A percentile compares a stretch with the other conserved stretches of the same genome.
Conservation (phyloP, 1,140 invertebrate genomes). For the Aphelinus atriplicis region DNA sequence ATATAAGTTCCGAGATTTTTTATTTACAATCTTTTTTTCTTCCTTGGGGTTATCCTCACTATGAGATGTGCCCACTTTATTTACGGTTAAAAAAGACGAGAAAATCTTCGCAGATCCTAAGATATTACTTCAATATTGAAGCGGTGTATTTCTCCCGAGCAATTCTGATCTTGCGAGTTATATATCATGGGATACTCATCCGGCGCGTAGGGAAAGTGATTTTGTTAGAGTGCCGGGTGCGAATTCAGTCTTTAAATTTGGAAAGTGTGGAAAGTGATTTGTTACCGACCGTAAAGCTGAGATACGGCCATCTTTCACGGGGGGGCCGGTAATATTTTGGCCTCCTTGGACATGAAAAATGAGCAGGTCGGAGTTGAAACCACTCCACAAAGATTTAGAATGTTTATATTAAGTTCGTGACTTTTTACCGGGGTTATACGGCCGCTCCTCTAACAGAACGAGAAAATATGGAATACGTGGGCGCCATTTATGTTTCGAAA, state of each 20-base stretch:
- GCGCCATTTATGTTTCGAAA: not conserved
- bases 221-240: slow-evolving; percentile 5
- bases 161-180: no score
- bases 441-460: not conserved
- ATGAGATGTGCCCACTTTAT: no score
- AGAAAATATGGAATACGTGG: slow-evolving; percentile 10
- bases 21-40: no score
- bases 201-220: slow-evolving; percentile 2
- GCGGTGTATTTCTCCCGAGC: no score
- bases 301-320: slow-evolving; percentile 33
- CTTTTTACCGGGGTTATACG: slow-evolving; percentile 12
- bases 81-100: no score
- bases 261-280: slow-evolving; percentile 32
- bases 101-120: no score
- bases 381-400: slow-evolving; percentile 34
- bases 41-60: no score
- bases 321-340: slow-evolving; percentile 13
- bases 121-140: no score
- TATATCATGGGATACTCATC: no score
- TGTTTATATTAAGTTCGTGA: slow-evolving; percentile 37
- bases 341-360: slow-evolving; percentile 22
- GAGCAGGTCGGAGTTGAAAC: slow-evolving; percentile 19
- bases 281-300: slow-evolving; percentile 21
- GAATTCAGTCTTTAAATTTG: slow-evolving; percentile 29
- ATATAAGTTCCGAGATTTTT: no score